Percentiles rank a stretch among this genome's conserved stretches.
Conservation (phyloP, 2,888 invertebrate genomes). For the Agonum fuliginosum region DNA sequence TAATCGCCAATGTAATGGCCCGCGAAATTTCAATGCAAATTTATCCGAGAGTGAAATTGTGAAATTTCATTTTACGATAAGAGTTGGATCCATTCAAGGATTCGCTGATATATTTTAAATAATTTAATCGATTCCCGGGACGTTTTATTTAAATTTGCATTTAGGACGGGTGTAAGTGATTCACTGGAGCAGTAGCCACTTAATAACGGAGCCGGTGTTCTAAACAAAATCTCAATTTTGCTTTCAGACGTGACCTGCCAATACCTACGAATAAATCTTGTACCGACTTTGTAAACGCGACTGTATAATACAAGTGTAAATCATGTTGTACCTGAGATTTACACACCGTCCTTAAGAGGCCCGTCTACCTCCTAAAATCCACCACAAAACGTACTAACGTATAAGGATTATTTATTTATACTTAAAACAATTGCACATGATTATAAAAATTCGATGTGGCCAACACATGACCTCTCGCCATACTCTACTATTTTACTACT, state of each 20-base stretch:
- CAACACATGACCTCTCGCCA: too few relatives aligned
- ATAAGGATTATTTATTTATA: too few relatives aligned
- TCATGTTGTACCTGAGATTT: too few relatives aligned
- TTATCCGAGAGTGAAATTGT: constrained; percentile 66
- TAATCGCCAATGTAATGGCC: constrained; percentile 66
- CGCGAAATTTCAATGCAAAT: constrained; percentile 66
- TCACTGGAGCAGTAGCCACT: constrained; percentile 34
- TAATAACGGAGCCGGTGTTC: background rate
- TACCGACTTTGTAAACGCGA: too few relatives aligned
- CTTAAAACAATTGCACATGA: too few relatives aligned
- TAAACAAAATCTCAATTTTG: constrained; percentile 14
- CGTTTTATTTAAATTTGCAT: constrained; percentile 53
- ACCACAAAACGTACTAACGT: too few relatives aligned
- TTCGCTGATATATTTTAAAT: constrained; percentile 51
- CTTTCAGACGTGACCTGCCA: background rate
- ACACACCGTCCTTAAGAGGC: too few relatives aligned
- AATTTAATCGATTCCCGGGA: constrained; percentile 49
- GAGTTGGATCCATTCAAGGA: constrained; percentile 40
- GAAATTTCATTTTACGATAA: constrained; percentile 66
- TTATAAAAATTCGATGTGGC: too few relatives aligned
- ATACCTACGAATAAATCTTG: background rate
- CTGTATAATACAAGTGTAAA: too few relatives aligned
- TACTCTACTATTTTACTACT: too few relatives aligned
- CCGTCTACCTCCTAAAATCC: too few relatives aligned
- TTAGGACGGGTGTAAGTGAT: constrained; percentile 48